A percentile compares a stretch with the other conserved stretches of the same genome.
phyloP scores from a whole-genome alignment of 1,140 invertebrate species.

The Thaumatotibia leucotreta region DNA sequence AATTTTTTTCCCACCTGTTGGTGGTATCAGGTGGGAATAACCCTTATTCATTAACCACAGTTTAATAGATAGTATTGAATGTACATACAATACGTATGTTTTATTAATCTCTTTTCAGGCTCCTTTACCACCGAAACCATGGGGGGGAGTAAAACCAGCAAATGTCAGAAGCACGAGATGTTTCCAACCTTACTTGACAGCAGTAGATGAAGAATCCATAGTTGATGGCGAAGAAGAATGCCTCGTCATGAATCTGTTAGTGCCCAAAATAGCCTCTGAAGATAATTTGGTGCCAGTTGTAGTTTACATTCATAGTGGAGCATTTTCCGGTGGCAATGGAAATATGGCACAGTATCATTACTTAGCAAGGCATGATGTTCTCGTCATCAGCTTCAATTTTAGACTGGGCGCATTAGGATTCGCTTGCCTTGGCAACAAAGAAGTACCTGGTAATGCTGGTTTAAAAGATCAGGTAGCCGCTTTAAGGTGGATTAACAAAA shows the following conservation, averaged over 20 bases:
- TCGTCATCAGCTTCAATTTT: conserved; percentile 59
- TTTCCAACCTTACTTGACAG: conserved; percentile 48
- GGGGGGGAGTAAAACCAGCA: conserved; percentile 40
- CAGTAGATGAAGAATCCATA: conserved; percentile 37
- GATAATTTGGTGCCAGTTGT: conserved; percentile 56
- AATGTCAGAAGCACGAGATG: conserved; percentile 38
- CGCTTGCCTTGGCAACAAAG: conserved; percentile 76
- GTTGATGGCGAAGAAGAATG: conserved; percentile 59
- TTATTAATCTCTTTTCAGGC: too few relatives aligned
- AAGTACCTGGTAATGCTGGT: conserved; percentile 79
- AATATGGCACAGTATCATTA: conserved; percentile 55
- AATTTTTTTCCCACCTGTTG: too few relatives aligned
- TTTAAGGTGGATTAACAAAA: conserved; percentile 77
- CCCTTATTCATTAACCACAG: too few relatives aligned
- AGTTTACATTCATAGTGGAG: conserved; percentile 64
- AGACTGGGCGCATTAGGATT: conserved; percentile 74
- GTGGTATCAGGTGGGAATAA: too few relatives aligned
- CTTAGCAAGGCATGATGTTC: conserved; percentile 51
- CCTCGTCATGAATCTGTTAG: conserved; percentile 47
- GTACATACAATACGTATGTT: too few relatives aligned
- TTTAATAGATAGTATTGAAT: too few relatives aligned
- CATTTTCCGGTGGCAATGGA: conserved; percentile 54
- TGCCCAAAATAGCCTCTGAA: conserved; percentile 45
- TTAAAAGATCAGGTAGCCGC: conserved; percentile 79
- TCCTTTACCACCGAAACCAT: conserved; percentile 49